phyloP scores from a whole-genome alignment of 1,140 invertebrate genomes.

The Cydia strobilella region DNA sequence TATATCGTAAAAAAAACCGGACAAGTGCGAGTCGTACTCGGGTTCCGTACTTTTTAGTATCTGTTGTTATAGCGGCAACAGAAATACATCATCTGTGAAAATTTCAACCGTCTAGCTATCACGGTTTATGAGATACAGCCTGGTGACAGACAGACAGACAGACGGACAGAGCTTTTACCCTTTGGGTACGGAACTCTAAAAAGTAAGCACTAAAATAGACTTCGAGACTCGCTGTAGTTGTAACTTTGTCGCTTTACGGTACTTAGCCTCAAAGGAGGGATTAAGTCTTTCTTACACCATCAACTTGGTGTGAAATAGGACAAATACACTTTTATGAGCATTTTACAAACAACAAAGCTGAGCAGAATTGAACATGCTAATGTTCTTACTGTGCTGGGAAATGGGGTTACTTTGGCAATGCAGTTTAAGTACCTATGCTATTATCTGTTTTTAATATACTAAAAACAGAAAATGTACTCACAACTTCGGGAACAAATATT shows the following conservation, averaged over 20 bases:
- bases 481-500: no score
- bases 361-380: not conserved
- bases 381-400: not conserved
- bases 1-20: no score
- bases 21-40: no score
- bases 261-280: not conserved
- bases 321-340: not conserved
- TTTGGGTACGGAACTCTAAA: no score
- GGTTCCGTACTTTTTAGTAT: no score
- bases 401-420: not conserved
- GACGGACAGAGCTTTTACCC: no score
- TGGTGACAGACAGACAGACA: no score
- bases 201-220: not conserved
- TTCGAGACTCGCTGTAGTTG: not conserved
- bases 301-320: slow-evolving; percentile 19
- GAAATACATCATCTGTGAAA: no score
- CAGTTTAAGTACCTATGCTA: not conserved
- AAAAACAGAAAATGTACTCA: no score
- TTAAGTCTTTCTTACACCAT: slow-evolving; percentile 8
- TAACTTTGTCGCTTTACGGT: slow-evolving; percentile 22
- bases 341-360: not conserved
- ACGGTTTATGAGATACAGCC: no score
- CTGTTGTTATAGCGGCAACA: no score
- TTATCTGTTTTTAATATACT: not conserved
- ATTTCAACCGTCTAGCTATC: no score